Evolutionary conservation across 2,888 invertebrate genomes (phyloP).

Genomic region (Dioctria rufipes): DNA sequence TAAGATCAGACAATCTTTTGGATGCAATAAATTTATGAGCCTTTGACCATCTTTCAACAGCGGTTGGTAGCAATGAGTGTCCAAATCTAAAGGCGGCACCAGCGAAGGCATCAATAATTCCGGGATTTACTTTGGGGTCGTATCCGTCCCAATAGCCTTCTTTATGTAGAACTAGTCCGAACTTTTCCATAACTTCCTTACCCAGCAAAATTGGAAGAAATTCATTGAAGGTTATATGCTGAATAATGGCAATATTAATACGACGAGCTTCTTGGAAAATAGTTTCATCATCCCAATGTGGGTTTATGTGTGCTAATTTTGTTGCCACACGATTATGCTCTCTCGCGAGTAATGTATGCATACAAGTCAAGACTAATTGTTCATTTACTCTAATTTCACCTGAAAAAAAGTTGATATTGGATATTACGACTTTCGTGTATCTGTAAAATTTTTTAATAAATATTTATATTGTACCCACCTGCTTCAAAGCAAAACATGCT

Average conservation of each 20-base stretch:
- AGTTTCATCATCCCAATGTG: slow-evolving; percentile 95
- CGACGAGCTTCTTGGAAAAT: slow-evolving; percentile 90
- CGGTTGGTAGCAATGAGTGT: slow-evolving; percentile 90
- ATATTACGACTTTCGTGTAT: background rate
- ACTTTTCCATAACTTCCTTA: slow-evolving; percentile 93
- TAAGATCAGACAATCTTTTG: slow-evolving; percentile 88
- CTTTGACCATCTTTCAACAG: slow-evolving; percentile 94
- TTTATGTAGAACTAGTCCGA: slow-evolving; percentile 86
- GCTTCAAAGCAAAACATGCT: slow-evolving; percentile 95
- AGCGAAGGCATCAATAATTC: slow-evolving; percentile 91
- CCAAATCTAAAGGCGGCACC: slow-evolving; percentile 94
- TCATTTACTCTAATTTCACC: slow-evolving; percentile 95
- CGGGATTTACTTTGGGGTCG: slow-evolving; percentile 87
- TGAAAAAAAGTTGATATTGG: slow-evolving; percentile 63
- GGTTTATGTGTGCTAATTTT: slow-evolving; percentile 84
- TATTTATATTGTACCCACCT: slow-evolving; percentile 73
- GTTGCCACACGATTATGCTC: slow-evolving; percentile 92
- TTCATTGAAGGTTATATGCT: slow-evolving; percentile 92
- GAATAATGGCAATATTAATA: slow-evolving; percentile 88
- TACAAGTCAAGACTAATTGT: slow-evolving; percentile 89
- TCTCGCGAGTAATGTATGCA: slow-evolving; percentile 92
- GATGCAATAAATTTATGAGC: slow-evolving; percentile 95
- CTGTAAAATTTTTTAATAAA: background rate
- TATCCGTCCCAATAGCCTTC: slow-evolving; percentile 78
- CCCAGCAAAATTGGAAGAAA: slow-evolving; percentile 91